Evolutionary conservation across 2,113 vertebrate genomes (phyloP).

Genomic region (Otocyon megalotis): DNA sequence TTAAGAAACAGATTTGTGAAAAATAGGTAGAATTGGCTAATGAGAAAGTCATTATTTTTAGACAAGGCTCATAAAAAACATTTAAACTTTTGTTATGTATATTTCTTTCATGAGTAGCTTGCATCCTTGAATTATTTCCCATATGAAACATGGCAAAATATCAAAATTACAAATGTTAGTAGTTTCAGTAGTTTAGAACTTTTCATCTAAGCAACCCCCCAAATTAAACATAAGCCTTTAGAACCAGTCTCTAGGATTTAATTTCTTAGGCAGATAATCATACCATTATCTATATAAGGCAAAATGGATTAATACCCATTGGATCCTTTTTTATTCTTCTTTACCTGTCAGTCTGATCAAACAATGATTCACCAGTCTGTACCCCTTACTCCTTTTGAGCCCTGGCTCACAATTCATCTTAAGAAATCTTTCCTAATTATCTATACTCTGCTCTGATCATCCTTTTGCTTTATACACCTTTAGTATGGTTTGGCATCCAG

Average conservation of each 20-base stretch:
- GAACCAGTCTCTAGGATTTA: neutral
- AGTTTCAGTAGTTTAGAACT: neutral
- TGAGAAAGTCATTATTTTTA: constrained; percentile 27
- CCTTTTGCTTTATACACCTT: neutral
- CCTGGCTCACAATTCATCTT: neutral
- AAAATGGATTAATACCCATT: neutral
- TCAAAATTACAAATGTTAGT: neutral
- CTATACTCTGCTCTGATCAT: neutral
- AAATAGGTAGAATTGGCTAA: neutral
- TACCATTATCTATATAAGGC: neutral
- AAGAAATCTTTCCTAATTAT: neutral
- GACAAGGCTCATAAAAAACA: neutral
- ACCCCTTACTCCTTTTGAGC: neutral
- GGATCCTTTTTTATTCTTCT: neutral
- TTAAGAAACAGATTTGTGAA: constrained; percentile 1
- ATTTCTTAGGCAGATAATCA: neutral
- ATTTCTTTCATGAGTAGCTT: neutral
- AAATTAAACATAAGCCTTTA: neutral
- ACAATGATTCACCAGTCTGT: neutral
- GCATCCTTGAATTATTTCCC: neutral
- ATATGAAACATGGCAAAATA: neutral
- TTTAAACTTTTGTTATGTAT: neutral
- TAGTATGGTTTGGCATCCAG: neutral
- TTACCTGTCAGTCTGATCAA: neutral
- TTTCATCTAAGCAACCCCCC: neutral